Evolutionary conservation across 1,140 invertebrate species (phyloP).

Genomic region (Drosophila asahinai): DNA sequence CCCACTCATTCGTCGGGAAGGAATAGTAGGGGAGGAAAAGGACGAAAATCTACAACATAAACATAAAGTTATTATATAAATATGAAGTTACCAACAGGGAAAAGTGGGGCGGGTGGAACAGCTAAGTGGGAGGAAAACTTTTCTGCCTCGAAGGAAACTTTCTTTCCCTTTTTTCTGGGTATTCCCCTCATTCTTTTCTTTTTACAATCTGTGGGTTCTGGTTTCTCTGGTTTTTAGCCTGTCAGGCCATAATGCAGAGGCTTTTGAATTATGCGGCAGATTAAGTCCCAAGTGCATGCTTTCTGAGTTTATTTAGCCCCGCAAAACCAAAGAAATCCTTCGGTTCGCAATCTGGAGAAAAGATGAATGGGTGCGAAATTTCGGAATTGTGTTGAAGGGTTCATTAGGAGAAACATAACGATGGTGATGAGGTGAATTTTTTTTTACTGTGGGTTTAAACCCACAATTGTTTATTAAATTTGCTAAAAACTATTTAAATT

Average conservation of each 20-base stretch:
- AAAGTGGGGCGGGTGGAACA: slow-evolving; percentile 17
- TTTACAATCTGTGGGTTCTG: slow-evolving; percentile 14
- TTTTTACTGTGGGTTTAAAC: too few species aligned
- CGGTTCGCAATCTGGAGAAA: slow-evolving; percentile 28
- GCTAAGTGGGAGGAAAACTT: slow-evolving; percentile 56
- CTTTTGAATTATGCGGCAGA: slow-evolving; percentile 75
- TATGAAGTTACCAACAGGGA: slow-evolving; percentile 66
- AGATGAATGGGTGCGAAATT: slow-evolving; percentile 38
- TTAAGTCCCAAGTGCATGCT: slow-evolving; percentile 75
- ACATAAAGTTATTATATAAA: slow-evolving; percentile 83
- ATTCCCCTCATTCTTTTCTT: slow-evolving; percentile 11
- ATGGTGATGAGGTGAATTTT: not conserved
- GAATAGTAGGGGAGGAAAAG: slow-evolving; percentile 1
- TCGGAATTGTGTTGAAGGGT: slow-evolving; percentile 44
- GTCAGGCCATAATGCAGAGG: slow-evolving; percentile 52
- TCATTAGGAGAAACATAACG: slow-evolving; percentile 37
- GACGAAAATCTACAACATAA: slow-evolving; percentile 76
- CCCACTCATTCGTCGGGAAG: slow-evolving; percentile 14
- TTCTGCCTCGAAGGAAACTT: slow-evolving; percentile 50
- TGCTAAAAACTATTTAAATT: not conserved
- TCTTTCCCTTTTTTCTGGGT: slow-evolving; percentile 34
- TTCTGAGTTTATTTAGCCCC: slow-evolving; percentile 64
- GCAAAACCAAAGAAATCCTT: slow-evolving; percentile 23
- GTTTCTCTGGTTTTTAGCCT: slow-evolving; percentile 48
- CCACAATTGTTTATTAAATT: too few species aligned